These are phyloP conservation scores for Eufriesea mexicana DNA, from an alignment of 1,140 invertebrate species.

Conservation along the genomic window DNA sequence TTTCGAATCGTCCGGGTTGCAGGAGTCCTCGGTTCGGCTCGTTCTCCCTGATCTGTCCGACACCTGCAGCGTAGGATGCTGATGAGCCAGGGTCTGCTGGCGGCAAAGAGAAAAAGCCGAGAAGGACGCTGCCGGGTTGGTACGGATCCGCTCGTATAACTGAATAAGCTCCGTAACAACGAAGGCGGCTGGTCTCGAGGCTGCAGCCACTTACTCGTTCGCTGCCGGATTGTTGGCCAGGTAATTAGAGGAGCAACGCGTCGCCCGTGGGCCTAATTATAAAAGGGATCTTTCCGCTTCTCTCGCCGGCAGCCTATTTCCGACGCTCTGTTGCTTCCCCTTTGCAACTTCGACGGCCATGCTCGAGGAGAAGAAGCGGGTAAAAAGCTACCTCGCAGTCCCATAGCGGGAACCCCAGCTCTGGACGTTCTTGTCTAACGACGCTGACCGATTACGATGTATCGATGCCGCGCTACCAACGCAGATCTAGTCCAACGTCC, in stretches of 20 bases:
- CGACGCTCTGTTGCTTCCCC: slow-evolving; percentile 36
- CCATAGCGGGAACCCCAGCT: slow-evolving; percentile 16
- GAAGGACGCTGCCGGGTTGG: slow-evolving; percentile 9
- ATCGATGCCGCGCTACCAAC: slow-evolving; percentile 38
- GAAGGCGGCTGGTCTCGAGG: slow-evolving; percentile 43
- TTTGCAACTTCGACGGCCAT: slow-evolving; percentile 20
- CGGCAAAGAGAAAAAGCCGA: neutral
- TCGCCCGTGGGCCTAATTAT: slow-evolving; percentile 80
- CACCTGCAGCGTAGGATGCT: no score
- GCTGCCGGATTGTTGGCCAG: slow-evolving; percentile 76
- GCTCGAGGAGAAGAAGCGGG: neutral
- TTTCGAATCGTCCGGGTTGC: no score
- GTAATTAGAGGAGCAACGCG: slow-evolving; percentile 81
- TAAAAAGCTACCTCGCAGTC: neutral
- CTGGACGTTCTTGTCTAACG: slow-evolving; percentile 18
- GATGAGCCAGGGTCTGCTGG: no score
- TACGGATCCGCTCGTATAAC: slow-evolving; percentile 60
- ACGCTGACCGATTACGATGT: slow-evolving; percentile 61
- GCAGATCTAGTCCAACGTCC: slow-evolving; percentile 1
- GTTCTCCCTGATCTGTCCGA: no score
- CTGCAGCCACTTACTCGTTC: slow-evolving; percentile 71
- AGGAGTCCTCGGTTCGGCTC: no score
- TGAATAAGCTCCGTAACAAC: slow-evolving; percentile 72
- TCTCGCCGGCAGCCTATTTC: slow-evolving; percentile 46
- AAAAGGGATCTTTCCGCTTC: slow-evolving; percentile 68